phyloP scores from a whole-genome alignment of 2,888 invertebrate genomes.

The Ectemnius cavifrons region DNA sequence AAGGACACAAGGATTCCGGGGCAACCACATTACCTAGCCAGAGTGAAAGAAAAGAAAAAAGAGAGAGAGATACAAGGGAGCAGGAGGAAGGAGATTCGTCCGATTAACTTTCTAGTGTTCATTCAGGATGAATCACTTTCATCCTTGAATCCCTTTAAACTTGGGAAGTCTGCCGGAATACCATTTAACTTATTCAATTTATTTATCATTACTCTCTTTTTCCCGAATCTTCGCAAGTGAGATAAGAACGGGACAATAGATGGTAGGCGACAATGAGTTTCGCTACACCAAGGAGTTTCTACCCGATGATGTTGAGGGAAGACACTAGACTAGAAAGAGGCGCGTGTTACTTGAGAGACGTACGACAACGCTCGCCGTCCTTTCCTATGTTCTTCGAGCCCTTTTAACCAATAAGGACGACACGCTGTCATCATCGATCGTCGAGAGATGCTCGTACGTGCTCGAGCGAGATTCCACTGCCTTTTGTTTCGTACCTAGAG shows the following conservation, averaged over 20 bases:
- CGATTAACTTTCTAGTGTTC: not conserved
- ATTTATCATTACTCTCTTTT: too few relatives aligned
- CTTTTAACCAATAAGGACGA: not conserved
- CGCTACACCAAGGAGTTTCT: too few relatives aligned
- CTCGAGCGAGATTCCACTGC: conserved; percentile 10
- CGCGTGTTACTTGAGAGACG: not conserved
- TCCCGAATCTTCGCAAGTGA: too few relatives aligned
- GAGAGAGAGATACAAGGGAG: not conserved
- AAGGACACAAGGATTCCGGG: conserved; percentile 32
- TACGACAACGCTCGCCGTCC: not conserved
- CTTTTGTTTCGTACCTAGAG: conserved; percentile 6
- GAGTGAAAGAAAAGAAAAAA: not conserved
- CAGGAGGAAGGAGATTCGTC: not conserved
- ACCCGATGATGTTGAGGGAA: too few relatives aligned
- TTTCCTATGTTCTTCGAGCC: conserved; percentile 1
- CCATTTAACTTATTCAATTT: too few relatives aligned
- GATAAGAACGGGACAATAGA: too few relatives aligned
- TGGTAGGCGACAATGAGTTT: too few relatives aligned
- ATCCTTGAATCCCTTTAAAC: too few relatives aligned
- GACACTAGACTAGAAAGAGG: not conserved
- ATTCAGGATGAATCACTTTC: too few relatives aligned
- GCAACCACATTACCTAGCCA: not conserved
- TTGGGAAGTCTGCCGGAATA: too few relatives aligned
- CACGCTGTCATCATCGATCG: conserved; percentile 12
- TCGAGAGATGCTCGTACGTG: conserved; percentile 5